phyloP scores from a whole-genome alignment of 2,797 vertebrate species.

The Phataginus tricuspis region DNA sequence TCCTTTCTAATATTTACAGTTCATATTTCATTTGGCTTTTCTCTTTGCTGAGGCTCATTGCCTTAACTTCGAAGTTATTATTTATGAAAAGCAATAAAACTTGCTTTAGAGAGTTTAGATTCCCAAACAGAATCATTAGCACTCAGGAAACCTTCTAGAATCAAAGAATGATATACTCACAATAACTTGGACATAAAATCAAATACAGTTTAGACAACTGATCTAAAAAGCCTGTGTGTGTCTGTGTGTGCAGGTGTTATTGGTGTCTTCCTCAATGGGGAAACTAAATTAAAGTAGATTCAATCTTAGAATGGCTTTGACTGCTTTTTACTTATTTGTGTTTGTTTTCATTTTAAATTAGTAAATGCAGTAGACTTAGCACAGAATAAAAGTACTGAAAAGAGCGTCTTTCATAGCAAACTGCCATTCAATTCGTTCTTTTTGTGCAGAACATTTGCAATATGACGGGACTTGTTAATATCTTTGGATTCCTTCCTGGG shows the following conservation, averaged over 20 bases:
- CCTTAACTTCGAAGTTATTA: neutral
- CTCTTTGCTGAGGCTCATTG: neutral
- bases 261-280: neutral
- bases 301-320: neutral
- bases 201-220: neutral
- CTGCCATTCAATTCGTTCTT: neutral
- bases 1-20: neutral
- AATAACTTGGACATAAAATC: neutral
- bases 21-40: neutral
- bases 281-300: neutral
- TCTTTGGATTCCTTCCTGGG: slow-evolving; percentile 19
- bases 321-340: neutral
- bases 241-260: neutral
- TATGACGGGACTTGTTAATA: neutral
- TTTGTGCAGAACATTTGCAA: neutral
- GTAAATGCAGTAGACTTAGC: neutral
- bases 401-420: neutral
- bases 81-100: slow-evolving; percentile 29
- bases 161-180: neutral
- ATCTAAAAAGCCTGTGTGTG: neutral
- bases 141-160: neutral
- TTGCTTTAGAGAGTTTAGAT: slow-evolving; percentile 12
- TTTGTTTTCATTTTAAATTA: slow-evolving; percentile 35
- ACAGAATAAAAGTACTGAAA: neutral
- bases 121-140: neutral